Evolutionary conservation across 2,888 invertebrate genomes (phyloP), one percentile per base, ranked within the genome.

Genomic region (Deroplatys truncata): DNA sequence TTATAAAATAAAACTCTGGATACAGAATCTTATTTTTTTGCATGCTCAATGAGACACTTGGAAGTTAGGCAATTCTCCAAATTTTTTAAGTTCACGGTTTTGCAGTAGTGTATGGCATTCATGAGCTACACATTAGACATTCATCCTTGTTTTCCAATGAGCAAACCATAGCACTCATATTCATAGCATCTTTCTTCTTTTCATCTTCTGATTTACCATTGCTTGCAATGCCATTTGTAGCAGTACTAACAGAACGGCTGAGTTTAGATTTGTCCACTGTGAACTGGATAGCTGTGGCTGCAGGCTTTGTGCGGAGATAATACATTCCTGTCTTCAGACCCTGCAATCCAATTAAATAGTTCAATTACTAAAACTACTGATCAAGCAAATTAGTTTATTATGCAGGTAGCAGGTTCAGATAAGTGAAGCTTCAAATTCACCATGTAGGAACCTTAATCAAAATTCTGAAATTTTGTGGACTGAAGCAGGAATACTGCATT

Each of bases 301-400:
- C 99, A 10, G 99, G 98, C 93, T 98, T 99, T 0, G 99, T 99
- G 88, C 99, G 95, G 91, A 99, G 94, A 93, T 99, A 99, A 93
- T 99, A 99, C 99, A 99, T 99, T 88, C 99, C 99, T 1, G 99
- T 99, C 94, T 99, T 99, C 90, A 99, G 94, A 5, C 99, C 99
- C 95, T 96, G 92, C 88, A 91, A 89, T 88, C n/a, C 28, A 84
- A n/a, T 87, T 49, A 82, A 15, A 15, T 2, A 15, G 28, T 88
- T 82, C 72, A 82, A 82, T 82, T 84, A 43, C 13, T 16, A 35
- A 35, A n/a, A n/a, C n/a, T 3, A 3, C 82, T 15, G 29, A 89
- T 25, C 3, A 82, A 82, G 7, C 7, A 82, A 82, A 82, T 25
- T n/a, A 7, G 2, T 3, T 7, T 82, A 20, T 82, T 82, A 25